Base-by-base conservation (phyloP, 2,888 invertebrate genomes). In the Pristionchus mayeri region DNA sequence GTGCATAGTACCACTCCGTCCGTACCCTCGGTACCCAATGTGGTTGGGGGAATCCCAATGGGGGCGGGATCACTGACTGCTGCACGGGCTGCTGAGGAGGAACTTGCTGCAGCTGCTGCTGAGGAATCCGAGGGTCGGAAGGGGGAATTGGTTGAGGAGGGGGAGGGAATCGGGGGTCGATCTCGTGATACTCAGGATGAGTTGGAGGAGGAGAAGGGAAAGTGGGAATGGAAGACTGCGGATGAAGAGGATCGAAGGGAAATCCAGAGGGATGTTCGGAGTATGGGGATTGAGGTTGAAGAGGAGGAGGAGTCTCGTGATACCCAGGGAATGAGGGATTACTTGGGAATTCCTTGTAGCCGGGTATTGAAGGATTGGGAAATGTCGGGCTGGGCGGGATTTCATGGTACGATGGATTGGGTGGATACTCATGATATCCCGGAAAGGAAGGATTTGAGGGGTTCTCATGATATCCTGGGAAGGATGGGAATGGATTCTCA, bases 1-100 rank as follows among this genome's bases (percentile, higher is more conserved):
- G 76, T 16, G 34, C 40, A 11, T 78, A 78, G 76, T 78, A 78
- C 76, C 76, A 78, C n/a, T 78, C 76, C 2, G 76, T 78, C 11
- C 76, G 6, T 21, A 78, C 76, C 18, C 76, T 18, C 44, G 76
- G 50, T 9, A 50, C 30, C 50, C 50, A 78, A 2, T 48, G 48
- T 13, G 76, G 76, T 18, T 78, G 76, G 6, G 34, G 76, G 30
- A 78, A 48, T 9, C 76, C 76, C 2, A 78, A n/a, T 18, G 76
- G 76, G 21, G 71, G 71, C 6, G 75, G 37, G 48, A 16, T 57
- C 34, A 34, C 34, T 2, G 63, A n/a, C n/a, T 75, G 75, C 16
- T n/a, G 44, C 24, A 44, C 44, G n/a, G n/a, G n/a, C 3, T 3
- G 13, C 71, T 71, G 67, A 4, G 16, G 67, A 21, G 37, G 71